phyloP scores from a whole-genome alignment of 1,140 invertebrate genomes.

The Thrips palmi region DNA sequence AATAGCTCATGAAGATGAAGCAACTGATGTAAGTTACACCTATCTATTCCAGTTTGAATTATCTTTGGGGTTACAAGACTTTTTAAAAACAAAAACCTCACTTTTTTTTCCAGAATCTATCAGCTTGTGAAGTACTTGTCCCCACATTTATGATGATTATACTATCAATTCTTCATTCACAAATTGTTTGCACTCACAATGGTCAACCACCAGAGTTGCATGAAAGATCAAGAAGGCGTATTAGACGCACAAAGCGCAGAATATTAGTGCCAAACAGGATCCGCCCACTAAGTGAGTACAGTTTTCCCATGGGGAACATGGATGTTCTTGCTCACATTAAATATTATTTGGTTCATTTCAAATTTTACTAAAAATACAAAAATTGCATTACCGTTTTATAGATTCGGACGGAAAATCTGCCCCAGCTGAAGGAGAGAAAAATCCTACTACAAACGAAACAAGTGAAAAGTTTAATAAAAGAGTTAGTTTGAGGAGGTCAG shows the following conservation, averaged over 20 bases:
- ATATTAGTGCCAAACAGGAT: slow-evolving; percentile 2
- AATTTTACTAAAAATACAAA: neutral
- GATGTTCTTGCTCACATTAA: neutral
- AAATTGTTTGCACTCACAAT: slow-evolving; percentile 63
- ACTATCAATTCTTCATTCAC: slow-evolving; percentile 73
- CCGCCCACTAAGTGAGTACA: slow-evolving; percentile 7
- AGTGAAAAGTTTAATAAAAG: slow-evolving; percentile 15
- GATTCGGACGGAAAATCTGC: slow-evolving; percentile 22
- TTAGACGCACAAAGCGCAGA: slow-evolving; percentile 15
- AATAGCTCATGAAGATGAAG: slow-evolving; percentile 13
- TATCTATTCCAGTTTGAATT: neutral
- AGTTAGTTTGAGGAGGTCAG: slow-evolving; percentile 16
- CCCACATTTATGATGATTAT: slow-evolving; percentile 63
- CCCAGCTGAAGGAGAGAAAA: slow-evolving; percentile 23
- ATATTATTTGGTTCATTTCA: slow-evolving; percentile 5
- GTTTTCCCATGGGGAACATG: too few relatives aligned
- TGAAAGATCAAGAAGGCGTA: slow-evolving; percentile 17
- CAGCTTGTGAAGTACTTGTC: slow-evolving; percentile 45
- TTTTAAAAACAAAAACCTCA: slow-evolving; percentile 3
- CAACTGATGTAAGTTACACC: slow-evolving; percentile 14
- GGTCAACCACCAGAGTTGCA: slow-evolving; percentile 19
- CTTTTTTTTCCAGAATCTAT: slow-evolving; percentile 26
- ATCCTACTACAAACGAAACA: slow-evolving; percentile 3
- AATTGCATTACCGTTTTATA: slow-evolving; percentile 6
- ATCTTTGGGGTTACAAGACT: neutral